Base-by-base conservation (phyloP, 2,797 vertebrate genomes). In the Esox lucius region DNA sequence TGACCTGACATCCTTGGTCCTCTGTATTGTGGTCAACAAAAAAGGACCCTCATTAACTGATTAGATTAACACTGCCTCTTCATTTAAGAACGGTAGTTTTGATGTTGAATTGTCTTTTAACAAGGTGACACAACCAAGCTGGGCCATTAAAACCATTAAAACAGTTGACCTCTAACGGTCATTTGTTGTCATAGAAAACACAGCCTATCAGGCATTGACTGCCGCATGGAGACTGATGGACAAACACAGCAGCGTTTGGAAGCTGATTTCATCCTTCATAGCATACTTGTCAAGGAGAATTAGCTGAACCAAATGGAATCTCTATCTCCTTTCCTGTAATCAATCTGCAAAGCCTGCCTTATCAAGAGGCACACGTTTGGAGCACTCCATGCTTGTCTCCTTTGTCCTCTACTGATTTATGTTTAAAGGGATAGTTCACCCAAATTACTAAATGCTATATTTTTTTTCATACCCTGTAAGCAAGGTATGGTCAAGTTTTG, bases 341-440 rank as follows among this genome's bases (percentile, higher is more conserved):
- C 77, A 76, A 68, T 80, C 70, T 68, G 74, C 42, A 65, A 71
- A 61, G 70, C 65, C 68, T 39, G 48, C 15, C 64, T 48, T 64
- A 48, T 72, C 68, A 33, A 39, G 66, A 74, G 72, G 66, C 75
- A 74, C 76, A 70, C 48, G 69, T 76, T 51, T 62, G 49, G 42
- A 51, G 48, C 65, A 19, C 9, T 19, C n/a, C 39, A 35, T 5
- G 49, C 78, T 69, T 73, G 67, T 69, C 33, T 28, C 59, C 70
- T 68, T 62, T 71, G 62, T 69, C 65, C 64, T 69, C 53, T 75
- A 59, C 71, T 81, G 48, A 78, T 79, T 82, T 75, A 72, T 71
- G 81, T 73, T 80, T 80, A 76, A 46, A 46, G 42, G 42, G 42
- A 11, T 46, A 46, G 11, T 13, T 46, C 42, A 46, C 42, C 12